A percentile compares a stretch with the other conserved stretches of the same genome.
These are phyloP conservation scores for Petrocephalus sullivani DNA, from an alignment of 2,797 vertebrate genomes.

Conservation along the genomic window DNA sequence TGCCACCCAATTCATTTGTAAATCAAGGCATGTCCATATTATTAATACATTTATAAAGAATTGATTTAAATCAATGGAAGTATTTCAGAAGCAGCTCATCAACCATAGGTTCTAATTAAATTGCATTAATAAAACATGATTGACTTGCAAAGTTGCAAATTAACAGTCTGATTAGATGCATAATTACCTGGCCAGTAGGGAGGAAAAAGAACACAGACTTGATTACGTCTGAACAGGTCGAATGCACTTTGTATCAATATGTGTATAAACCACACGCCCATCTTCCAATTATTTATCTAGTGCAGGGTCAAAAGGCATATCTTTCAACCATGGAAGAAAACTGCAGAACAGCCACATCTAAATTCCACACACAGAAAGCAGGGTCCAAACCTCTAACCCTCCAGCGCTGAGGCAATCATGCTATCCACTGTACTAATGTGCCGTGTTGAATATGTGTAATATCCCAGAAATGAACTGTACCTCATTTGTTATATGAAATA, in stretches of 20 bases:
- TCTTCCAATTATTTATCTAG: not conserved
- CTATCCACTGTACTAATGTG: not conserved
- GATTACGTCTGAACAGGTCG: conserved; percentile 1
- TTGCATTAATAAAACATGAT: conserved; percentile 13
- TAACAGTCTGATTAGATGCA: conserved; percentile 7
- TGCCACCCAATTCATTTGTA: not conserved
- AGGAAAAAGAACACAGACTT: not conserved
- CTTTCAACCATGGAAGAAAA: not conserved
- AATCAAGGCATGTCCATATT: not conserved
- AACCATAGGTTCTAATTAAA: conserved; percentile 11
- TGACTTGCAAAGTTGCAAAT: conserved; percentile 7
- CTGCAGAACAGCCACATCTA: not conserved
- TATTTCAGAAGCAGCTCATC: not conserved
- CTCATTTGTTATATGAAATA: not conserved
- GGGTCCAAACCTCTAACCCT: not conserved
- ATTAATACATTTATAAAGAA: not conserved
- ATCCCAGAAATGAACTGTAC: not conserved
- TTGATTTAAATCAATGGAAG: not conserved
- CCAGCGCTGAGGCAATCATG: not conserved
- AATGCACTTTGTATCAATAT: not conserved
- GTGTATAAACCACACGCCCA: not conserved
- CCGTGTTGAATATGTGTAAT: not conserved
- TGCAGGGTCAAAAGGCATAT: not conserved
- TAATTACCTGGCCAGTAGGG: not conserved
- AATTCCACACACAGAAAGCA: not conserved